A percentile compares a stretch with the other conserved stretches of the same genome.
Evolutionary conservation across 2,113 vertebrate genomes (phyloP).

Genomic region (Hippocampus barbouri): DNA sequence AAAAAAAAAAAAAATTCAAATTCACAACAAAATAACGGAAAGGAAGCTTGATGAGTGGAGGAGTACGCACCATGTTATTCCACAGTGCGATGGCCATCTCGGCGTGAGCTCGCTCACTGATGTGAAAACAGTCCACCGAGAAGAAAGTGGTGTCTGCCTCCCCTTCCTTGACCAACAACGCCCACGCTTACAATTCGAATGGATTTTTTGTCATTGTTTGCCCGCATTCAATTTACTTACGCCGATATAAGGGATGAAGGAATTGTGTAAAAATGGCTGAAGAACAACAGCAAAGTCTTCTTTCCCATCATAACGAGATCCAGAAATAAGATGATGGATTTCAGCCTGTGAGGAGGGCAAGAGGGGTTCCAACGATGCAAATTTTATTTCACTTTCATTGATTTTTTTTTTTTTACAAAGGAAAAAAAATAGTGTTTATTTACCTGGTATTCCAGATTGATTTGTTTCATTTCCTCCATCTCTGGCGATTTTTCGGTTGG

Average conservation of each 20-base stretch:
- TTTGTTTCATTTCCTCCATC: slow-evolving; percentile 71
- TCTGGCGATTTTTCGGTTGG: slow-evolving; percentile 69
- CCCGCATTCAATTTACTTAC: slow-evolving; percentile 64
- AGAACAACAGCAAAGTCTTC: slow-evolving; percentile 81
- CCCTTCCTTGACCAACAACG: slow-evolving; percentile 61
- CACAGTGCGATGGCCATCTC: slow-evolving; percentile 88
- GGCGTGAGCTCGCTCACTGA: slow-evolving; percentile 78
- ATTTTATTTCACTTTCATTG: no score
- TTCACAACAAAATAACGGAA: neutral
- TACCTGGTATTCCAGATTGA: slow-evolving; percentile 86
- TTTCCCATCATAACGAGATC: slow-evolving; percentile 63
- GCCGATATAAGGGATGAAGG: slow-evolving; percentile 67
- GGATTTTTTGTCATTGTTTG: neutral
- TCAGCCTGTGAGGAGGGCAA: slow-evolving; percentile 40
- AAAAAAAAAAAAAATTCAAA: slow-evolving; percentile 11
- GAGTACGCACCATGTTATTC: slow-evolving; percentile 87
- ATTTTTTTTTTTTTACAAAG: neutral
- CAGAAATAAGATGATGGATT: slow-evolving; percentile 61
- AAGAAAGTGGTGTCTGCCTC: slow-evolving; percentile 79
- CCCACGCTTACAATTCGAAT: neutral
- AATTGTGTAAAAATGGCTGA: slow-evolving; percentile 81
- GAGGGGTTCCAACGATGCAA: neutral
- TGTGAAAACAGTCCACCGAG: slow-evolving; percentile 84
- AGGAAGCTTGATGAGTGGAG: neutral
- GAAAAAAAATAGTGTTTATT: slow-evolving; percentile 3